Evolutionary conservation across 2,888 invertebrate genomes (phyloP), one percentile per base, ranked within the genome.

Genomic region (Acronicta aceris): DNA sequence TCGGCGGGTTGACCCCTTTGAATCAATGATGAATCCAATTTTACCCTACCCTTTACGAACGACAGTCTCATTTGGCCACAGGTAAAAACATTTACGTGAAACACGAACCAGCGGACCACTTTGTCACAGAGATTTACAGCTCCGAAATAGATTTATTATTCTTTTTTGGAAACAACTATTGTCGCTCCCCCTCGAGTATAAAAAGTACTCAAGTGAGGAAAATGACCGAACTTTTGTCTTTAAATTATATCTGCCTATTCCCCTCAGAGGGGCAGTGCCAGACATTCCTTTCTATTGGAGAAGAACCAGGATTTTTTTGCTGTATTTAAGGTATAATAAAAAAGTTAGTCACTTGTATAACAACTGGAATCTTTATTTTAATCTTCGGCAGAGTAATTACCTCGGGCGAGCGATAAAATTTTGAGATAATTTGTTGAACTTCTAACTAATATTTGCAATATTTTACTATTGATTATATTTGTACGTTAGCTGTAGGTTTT

Each of bases 11-110:
- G 87, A 89, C 89, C 90, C 88, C 86, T 86, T 83, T 90, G 89
- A 90, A 91, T 91, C 86, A 89, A 86, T 89, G 88, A 90, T 89
- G 89, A 90, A 89, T 89, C 84, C 87, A 90, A 90, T 90, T 88
- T 84, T 74, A 72, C 70, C 77, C 77, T 74, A 73, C 76, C 84
- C 82, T 38, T 84, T 84, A 82, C 81, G 81, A 52, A 73, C 73
- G 77, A 71, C 78, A 76, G 81, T 75, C 81, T 82, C 80, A 83
- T 86, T 86, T 83, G 81, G 78, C 76, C 81, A 73, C 81, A 82
- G 87, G 87, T 85, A 88, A 83, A 82, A 83, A 84, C 82, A 84
- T 85, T 85, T 83, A 81, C 81, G 81, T 78, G 74, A 81, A 84
- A 84, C 81, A 82, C 81, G 81, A 80, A 80, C 81, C 81, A 75